A percentile compares a stretch with the other conserved stretches of the same genome.
Evolutionary conservation across 2,797 vertebrate species (phyloP).

Genomic region (Melopsittacus undulatus): DNA sequence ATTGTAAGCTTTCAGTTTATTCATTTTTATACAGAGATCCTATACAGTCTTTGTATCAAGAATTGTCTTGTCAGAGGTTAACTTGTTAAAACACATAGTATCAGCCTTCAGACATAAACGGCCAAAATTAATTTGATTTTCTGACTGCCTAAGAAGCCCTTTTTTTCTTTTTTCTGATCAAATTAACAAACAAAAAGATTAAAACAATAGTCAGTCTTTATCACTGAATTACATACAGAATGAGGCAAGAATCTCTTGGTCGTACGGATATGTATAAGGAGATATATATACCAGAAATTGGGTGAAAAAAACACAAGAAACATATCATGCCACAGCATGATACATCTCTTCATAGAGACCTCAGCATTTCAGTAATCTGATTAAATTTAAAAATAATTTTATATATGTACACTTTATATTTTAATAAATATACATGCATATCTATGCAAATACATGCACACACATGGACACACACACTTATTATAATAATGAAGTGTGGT

Average conservation of each 20-base stretch:
- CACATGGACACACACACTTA: too few species aligned
- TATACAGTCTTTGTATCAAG: background rate
- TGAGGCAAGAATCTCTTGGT: background rate
- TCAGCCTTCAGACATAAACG: background rate
- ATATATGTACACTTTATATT: background rate
- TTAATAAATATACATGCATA: background rate
- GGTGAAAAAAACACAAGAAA: accelerated
- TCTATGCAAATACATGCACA: background rate
- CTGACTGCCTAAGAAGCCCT: background rate
- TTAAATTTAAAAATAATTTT: background rate
- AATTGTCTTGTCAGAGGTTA: background rate
- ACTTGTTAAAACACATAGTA: background rate
- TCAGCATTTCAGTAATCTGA: background rate
- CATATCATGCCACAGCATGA: accelerated
- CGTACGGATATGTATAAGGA: background rate
- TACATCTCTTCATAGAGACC: background rate
- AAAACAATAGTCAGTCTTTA: background rate
- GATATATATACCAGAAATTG: background rate
- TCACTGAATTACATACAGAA: background rate
- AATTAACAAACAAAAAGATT: background rate
- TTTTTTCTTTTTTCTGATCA: background rate
- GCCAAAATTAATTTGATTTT: background rate
- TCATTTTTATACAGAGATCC: background rate
- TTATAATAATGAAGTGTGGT: background rate
- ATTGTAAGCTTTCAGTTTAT: background rate